Evolutionary conservation across 2,888 invertebrate genomes (phyloP).

Genomic region (Drosophila nr. perissopoda): DNA sequence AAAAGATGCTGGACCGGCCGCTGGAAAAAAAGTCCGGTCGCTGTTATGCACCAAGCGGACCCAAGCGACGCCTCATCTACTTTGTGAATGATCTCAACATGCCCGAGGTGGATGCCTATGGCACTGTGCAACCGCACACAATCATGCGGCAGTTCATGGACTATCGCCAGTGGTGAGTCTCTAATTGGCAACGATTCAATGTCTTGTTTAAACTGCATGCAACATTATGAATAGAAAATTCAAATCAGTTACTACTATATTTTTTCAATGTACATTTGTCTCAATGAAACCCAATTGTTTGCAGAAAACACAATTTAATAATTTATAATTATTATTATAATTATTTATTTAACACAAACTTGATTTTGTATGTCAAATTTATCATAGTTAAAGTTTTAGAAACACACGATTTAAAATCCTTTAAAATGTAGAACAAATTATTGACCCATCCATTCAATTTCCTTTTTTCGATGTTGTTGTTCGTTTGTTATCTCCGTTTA

Average conservation of each 20-base stretch:
- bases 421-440: background rate
- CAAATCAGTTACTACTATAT: background rate
- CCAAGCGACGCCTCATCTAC: slow-evolving; percentile 92
- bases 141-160: slow-evolving; percentile 97
- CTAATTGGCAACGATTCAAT: background rate
- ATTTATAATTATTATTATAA: background rate
- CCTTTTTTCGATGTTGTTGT: background rate
- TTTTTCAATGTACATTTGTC: background rate
- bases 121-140: slow-evolving; percentile 98
- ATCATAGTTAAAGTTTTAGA: background rate
- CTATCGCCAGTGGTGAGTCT: slow-evolving; percentile 93
- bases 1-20: slow-evolving; percentile 94
- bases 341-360: background rate
- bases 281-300: background rate
- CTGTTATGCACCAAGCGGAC: slow-evolving; percentile 95
- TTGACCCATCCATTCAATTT: no score
- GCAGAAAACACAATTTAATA: background rate
- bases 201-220: background rate
- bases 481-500: slow-evolving; percentile 16
- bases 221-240: background rate
- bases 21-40: slow-evolving; percentile 97
- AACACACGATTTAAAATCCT: background rate
- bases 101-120: slow-evolving; percentile 98
- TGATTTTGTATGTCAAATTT: background rate
- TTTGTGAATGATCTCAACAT: slow-evolving; percentile 98